Percentiles rank a stretch among this genome's conserved stretches.
Conservation (phyloP, 35 echinoderm and acorn worm genomes). For the Stichopus chloronotus region DNA sequence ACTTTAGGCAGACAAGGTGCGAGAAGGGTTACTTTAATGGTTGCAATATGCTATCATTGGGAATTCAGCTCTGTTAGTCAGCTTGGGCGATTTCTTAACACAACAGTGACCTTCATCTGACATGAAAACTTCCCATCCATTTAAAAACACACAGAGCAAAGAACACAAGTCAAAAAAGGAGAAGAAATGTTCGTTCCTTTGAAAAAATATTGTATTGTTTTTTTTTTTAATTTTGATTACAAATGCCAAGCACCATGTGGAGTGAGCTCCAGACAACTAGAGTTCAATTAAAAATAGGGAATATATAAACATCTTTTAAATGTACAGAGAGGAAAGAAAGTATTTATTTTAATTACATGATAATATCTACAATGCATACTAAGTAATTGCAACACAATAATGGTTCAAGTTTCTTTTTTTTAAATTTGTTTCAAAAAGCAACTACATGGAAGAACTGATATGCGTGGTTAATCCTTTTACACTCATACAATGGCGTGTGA, state of each 20-base stretch:
- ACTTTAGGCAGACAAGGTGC: too few relatives aligned
- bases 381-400: not conserved
- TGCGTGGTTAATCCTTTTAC: too few relatives aligned
- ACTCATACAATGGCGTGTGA: too few relatives aligned
- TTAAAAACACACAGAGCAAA: too few relatives aligned
- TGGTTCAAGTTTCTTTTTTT: not conserved
- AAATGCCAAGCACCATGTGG: not conserved
- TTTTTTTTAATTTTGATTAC: not conserved
- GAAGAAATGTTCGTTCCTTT: not conserved
- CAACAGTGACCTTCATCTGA: too few relatives aligned
- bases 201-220: conserved; percentile 1
- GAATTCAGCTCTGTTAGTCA: too few relatives aligned
- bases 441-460: too few relatives aligned
- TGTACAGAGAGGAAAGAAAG: not conserved
- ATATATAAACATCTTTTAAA: conserved; percentile 7
- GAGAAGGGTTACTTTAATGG: too few relatives aligned
- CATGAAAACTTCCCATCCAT: too few relatives aligned
- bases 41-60: too few relatives aligned
- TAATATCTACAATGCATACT: not conserved
- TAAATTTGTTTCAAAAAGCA: not conserved
- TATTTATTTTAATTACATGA: not conserved
- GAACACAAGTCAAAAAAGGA: too few relatives aligned
- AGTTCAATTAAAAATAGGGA: not conserved
- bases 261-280: not conserved
- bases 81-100: too few relatives aligned